Base-by-base conservation (phyloP, 2,113 vertebrate genomes). In the Chloropsis cyanopogon region DNA sequence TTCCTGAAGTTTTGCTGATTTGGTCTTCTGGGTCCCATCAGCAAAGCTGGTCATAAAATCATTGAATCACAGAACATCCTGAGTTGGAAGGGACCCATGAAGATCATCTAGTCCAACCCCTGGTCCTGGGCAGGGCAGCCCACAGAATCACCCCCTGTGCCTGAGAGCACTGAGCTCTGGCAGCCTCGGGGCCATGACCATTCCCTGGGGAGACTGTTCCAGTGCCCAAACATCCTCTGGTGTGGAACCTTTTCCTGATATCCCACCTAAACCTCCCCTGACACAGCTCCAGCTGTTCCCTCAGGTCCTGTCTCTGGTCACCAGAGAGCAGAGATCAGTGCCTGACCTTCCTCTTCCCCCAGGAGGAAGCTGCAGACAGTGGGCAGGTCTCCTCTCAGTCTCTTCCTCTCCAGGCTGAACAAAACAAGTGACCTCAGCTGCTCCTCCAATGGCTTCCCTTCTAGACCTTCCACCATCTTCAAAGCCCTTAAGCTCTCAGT, bases 171-270 rank as follows among this genome's bases (percentile, higher is more conserved):
- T 23, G 64, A 63, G 71, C 63, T 49, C 54, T 54, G 47, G 11
- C 54, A 76, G 39, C 33, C 28, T 60, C 0, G 0, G 61, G 35
- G 24, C n/a, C 3, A 2, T 11, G 29, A 4, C 13, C 29, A 47
- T 31, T 28, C n/a, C n/a, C 17, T 42, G 54, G 12, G 39, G 18
- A 61, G 8, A 23, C 7, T 14, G n/a, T 23, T 54, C 60, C 54
- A 54, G 29, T 12, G 63, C n/a, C 46, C 54, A 19, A 16, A 41
- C 41, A 20, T 2, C 17, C 25, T 49, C 29, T 69, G 79, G 21
- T 26, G 8, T 42, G 26, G n/a, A 61, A 8, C 4, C 54, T 63
- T 49, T 49, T 23, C 41, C 47, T 82, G 31, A 61, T 14, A 24
- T 13, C 35, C 41, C 42, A 1, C 41, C 47, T 49, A 33, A 41